Evolutionary conservation across 2,113 vertebrate genomes (phyloP), one percentile per base, ranked within the genome.

Genomic region (Heterotilapia buettikoferi): DNA sequence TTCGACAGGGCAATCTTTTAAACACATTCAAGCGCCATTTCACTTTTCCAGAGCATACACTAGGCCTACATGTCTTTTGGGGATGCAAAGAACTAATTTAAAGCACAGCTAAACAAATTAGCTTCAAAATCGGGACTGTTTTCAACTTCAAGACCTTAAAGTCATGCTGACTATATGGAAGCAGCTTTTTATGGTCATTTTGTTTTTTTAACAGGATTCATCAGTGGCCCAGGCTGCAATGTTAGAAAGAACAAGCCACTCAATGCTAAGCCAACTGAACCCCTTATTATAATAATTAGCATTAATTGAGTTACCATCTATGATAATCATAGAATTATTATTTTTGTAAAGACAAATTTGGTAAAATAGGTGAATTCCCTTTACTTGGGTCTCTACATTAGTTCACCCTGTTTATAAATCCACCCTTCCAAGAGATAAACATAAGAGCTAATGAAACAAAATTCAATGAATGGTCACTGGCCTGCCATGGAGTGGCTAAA

Each of bases 401-500:
- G 80, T 66, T 85, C 82, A 43, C 21, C 59, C 82, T 40, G 52
- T 90, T 89, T 90, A 88, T 84, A 91, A 93, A 91, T 81, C 87
- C 53, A 56, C 81, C 84, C 61, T 12, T 84, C 47, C 81, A 76
- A 29, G 85, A 91, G 88, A 95, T 93, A 89, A 91, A 92, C 90
- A 90, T 50, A 71, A 84, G 80, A 90, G 82, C 84, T 95, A 95
- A 95, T 95, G 89, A 94, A 90, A 90, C 90, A 86, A 92, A 95
- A 96, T 93, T 93, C 94, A 95, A 95, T 94, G 94, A 95, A 94
- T 95, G 94, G 86, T 88, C 80, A 91, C 90, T 90, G 92, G 89
- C 54, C 93, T 92, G 92, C 90, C 87, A 80, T 89, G 89, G 92
- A 93, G 95, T 68, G 83, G 94, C 95, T 95, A 96, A 95, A 95